These are phyloP conservation scores for Macrochelys suwanniensis DNA, from an alignment of 2,797 vertebrate genomes.

Conservation along the genomic window DNA sequence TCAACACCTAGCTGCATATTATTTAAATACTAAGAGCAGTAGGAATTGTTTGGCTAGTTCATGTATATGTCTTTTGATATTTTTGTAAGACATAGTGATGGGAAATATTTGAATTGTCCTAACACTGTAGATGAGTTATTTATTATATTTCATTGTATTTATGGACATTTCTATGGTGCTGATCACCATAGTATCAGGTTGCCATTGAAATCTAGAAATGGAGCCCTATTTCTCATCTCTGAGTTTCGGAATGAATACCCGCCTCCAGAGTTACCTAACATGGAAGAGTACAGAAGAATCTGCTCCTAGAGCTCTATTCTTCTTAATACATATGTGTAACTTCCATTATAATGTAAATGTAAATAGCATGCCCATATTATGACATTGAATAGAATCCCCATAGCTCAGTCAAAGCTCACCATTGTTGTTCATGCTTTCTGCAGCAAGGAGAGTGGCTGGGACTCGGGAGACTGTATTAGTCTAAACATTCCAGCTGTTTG, in stretches of 20 bases:
- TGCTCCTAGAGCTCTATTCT: background rate
- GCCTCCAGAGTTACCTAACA: background rate
- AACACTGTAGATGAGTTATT: background rate
- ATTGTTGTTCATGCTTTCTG: background rate
- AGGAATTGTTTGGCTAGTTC: background rate
- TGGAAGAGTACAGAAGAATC: background rate
- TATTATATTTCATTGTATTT: background rate
- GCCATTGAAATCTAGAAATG: background rate
- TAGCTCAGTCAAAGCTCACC: background rate
- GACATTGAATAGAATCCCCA: background rate
- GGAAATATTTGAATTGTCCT: background rate
- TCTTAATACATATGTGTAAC: background rate
- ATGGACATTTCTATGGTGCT: background rate
- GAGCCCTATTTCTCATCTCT: background rate
- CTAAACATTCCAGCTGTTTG: background rate
- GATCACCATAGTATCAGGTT: background rate
- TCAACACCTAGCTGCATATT: background rate
- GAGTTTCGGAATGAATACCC: background rate
- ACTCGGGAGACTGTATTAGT: background rate
- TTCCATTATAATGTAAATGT: background rate
- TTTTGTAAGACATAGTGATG: background rate
- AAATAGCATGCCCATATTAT: background rate
- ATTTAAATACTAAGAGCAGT: background rate
- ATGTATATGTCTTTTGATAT: background rate
- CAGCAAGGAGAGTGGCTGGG: background rate